Base-by-base conservation (phyloP, 2,888 invertebrate species). In the Eupsilia transversa region DNA sequence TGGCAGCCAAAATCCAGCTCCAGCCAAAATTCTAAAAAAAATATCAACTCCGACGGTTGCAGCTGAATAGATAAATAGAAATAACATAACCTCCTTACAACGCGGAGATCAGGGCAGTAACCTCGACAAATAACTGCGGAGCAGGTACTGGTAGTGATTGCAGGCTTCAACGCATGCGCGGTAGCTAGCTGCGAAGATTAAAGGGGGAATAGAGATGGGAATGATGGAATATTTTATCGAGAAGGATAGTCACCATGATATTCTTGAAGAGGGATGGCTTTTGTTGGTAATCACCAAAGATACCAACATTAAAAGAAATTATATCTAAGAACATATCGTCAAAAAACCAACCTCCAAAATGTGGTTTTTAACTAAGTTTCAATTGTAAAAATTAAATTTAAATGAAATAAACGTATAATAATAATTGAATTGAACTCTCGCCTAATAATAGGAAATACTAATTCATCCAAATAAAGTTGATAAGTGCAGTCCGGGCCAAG, bases 141-240 rank as follows among this genome's bases (percentile, higher is more conserved):
- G 64, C 75, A 61, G 79, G 79, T 33, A 30, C 75, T 57, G 79
- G 59, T 35, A 46, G 71, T 83, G 86, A 84, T 86, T 84, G 84
- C 80, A 74, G 86, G 59, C 69, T 60, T 71, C 74, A 67, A 64
- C 79, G 79, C 80, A 75, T 72, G 74, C 79, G 74, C 84, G 70
- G 84, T 84, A 83, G 86, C 79, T 46, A 20, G 52, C 67, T 82
- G 85, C 69, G 72, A 64, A 79, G 72, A 83, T 84, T 74, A 86
- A 65, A 72, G 69, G 66, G 63, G 71, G 54, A 52, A 38, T 74
- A 66, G 73, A 49, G 71, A 59, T 63, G 68, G 46, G 71, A 74
- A 33, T 14, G 68, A 35, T 38, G 60, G 66, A 66, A 67, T 59
- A 14, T 57, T 66, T 81, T 61, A 35, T 7, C 46, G 1, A 46